Evolutionary conservation across 2,797 vertebrate genomes (phyloP), one percentile per base, ranked within the genome.

Genomic region (Tolypeutes matacus): DNA sequence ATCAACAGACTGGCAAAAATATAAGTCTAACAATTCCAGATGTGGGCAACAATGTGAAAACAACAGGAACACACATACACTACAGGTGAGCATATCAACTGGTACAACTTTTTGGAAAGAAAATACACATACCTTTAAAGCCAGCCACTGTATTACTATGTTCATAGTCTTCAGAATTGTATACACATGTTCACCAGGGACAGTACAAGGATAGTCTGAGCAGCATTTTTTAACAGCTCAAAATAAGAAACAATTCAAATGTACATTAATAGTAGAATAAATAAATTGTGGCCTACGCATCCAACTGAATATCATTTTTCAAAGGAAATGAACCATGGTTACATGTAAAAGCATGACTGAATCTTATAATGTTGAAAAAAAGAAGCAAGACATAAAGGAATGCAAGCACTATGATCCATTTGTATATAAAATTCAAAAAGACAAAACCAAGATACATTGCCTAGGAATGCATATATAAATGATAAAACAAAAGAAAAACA

Each of bases 341-440:
- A 73, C 25, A 27, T 73, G 39, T 46, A 42, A 73, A 91, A 82
- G 53, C 14, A 20, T 29, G 49, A 49, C 62, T 39, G 21, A 60
- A 67, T 89, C 51, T 93, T 51, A 72, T 0, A 42, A 73, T 17
- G 4, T 17, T 76, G 42, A 89, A 86, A 67, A 8, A 72, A 85
- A 88, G 58, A 36, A 82, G n/a, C 53, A 39, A 72, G 27, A 85
- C 49, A 53, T 5, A 78, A 72, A 84, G 60, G 25, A 73, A 86
- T 62, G n/a, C 36, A 69, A 15, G 34, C 65, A 89, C 31, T 23
- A 72, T 7, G 10, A 89, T 53, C 60, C n/a, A 86, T 25, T 46
- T 36, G 29, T 42, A 82, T 62, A 95, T 62, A 95, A 95, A 88
- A 89, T 21, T 49, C 8, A 67, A 80, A 67, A 94, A 81, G 42